A percentile compares a stretch with the other conserved stretches of the same genome.
Conservation (phyloP, 37 sponge, comb jelly and placozoan genomes). For the Chondrilla cf. caribensis region DNA sequence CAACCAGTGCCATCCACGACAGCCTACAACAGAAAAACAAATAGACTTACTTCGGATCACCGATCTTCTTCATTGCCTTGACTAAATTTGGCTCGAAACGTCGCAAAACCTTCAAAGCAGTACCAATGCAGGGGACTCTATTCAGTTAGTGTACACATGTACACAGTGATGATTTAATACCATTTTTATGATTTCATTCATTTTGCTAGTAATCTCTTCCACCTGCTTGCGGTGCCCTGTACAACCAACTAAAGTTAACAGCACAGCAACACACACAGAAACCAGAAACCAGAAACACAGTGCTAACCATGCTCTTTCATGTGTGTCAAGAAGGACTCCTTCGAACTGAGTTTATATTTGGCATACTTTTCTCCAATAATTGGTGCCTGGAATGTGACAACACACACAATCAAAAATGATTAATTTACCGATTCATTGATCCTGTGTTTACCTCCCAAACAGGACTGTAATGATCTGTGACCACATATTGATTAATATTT, state of each 20-base stretch:
- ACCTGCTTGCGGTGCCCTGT: too few species aligned
- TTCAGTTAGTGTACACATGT: too few species aligned
- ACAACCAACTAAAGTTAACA: too few species aligned
- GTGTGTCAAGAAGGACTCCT: neutral
- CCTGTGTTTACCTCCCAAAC: constrained; percentile 60
- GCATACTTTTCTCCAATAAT: neutral
- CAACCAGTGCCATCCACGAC: too few species aligned
- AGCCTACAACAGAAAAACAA: too few species aligned
- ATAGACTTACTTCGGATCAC: neutral
- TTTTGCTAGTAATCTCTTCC: neutral
- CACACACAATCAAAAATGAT: too few species aligned
- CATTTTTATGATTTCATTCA: neutral
- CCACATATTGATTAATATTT: constrained; percentile 52
- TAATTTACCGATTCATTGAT: too few species aligned
- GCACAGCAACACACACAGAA: too few species aligned
- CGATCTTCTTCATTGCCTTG: neutral
- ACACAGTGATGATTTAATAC: neutral
- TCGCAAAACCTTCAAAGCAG: neutral
- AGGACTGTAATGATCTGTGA: constrained; percentile 69
- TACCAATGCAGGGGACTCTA: too few species aligned
- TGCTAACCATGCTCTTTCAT: constrained; percentile 13
- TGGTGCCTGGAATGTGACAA: neutral
- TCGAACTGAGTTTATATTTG: neutral
- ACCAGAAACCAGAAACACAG: too few species aligned
- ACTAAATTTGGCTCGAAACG: neutral